Percentiles rank a stretch among this genome's conserved stretches.
phyloP scores from a whole-genome alignment of 2,113 vertebrate species.

The Apeltes quadracus region DNA sequence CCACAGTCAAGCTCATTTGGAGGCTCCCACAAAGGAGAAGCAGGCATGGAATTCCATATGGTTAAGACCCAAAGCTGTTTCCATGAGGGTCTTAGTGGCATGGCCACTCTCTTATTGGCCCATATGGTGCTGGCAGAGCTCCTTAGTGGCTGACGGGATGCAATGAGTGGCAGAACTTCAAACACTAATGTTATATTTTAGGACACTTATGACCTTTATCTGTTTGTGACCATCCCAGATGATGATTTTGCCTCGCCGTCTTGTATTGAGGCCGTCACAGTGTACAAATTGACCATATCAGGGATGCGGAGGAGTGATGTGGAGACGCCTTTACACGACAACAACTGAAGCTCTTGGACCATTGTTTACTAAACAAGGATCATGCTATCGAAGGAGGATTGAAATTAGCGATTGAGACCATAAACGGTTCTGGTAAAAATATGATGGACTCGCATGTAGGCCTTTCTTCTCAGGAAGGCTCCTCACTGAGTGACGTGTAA shows the following conservation, averaged over 20 bases:
- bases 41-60: slow-evolving; percentile 40
- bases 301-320: background rate
- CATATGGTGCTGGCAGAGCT: slow-evolving; percentile 47
- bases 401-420: too few relatives aligned
- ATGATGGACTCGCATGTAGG: too few relatives aligned
- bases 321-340: background rate
- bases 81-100: slow-evolving; percentile 40
- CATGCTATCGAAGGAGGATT: too few relatives aligned
- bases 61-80: slow-evolving; percentile 63
- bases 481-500: too few relatives aligned
- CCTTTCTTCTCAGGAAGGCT: too few relatives aligned
- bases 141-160: background rate
- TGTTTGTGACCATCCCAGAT: too few relatives aligned
- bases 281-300: background rate
- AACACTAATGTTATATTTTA: too few relatives aligned
- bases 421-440: too few relatives aligned
- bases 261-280: background rate
- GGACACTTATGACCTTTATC: too few relatives aligned
- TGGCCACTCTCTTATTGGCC: slow-evolving; percentile 45
- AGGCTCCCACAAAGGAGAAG: slow-evolving; percentile 5
- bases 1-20: slow-evolving; percentile 56
- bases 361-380: too few relatives aligned
- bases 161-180: background rate
- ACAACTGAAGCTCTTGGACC: too few relatives aligned
- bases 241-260: too few relatives aligned